Percentiles rank a stretch among this genome's conserved stretches.
Conservation (phyloP, 1,140 invertebrate genomes). For the Brachionus asplanchnoidis region DNA sequence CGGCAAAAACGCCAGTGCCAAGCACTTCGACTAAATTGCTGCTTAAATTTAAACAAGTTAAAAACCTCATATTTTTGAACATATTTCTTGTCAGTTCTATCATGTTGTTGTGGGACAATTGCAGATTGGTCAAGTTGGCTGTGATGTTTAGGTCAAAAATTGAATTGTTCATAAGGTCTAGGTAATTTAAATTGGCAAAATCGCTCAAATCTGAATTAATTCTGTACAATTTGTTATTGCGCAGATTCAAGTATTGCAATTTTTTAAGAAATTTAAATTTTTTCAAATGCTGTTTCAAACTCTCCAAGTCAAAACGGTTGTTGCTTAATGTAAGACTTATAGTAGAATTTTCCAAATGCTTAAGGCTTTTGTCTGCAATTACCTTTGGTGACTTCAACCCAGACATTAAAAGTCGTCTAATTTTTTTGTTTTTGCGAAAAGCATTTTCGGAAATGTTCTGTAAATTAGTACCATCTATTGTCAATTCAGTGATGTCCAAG, state of each 20-base stretch:
- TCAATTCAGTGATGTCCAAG: not conserved
- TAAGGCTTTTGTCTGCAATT: not conserved
- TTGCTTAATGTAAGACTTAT: not conserved
- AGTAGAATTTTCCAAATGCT: not conserved
- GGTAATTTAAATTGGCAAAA: not conserved
- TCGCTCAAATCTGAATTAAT: not conserved
- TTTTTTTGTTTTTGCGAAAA: not conserved
- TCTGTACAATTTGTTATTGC: not conserved
- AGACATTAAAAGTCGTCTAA: not conserved
- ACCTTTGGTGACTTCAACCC: not conserved
- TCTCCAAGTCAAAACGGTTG: not conserved
- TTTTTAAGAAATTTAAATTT: not conserved
- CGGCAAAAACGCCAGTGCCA: not conserved
- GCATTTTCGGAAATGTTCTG: not conserved
- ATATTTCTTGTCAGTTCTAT: not conserved
- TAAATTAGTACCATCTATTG: not conserved
- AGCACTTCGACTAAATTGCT: not conserved
- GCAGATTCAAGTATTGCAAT: not conserved
- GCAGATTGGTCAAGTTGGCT: not conserved
- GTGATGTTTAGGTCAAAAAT: not conserved
- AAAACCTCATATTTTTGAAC: not conserved
- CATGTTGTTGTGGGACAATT: not conserved
- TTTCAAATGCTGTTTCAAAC: not conserved
- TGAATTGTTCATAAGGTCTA: not conserved
- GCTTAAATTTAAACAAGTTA: not conserved